Conservation (phyloP, 2,888 invertebrate genomes). For the Tenthredo amoena region DNA sequence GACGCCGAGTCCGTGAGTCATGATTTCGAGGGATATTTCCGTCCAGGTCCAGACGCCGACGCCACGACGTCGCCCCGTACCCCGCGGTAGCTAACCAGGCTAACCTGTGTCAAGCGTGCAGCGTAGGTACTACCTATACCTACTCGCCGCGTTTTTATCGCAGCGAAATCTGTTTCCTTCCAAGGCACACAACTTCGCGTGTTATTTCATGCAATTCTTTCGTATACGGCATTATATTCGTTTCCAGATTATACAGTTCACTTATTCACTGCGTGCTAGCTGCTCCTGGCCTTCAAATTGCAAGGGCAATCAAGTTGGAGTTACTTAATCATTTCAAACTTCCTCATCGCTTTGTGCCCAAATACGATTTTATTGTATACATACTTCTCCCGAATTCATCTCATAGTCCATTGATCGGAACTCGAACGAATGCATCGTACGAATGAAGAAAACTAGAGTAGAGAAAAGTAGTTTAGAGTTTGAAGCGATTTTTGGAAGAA, state of each 20-base stretch:
- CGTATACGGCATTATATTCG: neutral
- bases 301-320: conserved; percentile 5
- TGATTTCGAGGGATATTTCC: conserved; percentile 50
- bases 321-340: neutral
- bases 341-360: neutral
- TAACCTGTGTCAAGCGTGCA: conserved; percentile 30
- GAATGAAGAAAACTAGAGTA: neutral
- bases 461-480: neutral
- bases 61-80: conserved; percentile 30
- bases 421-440: neutral
- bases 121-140: neutral
- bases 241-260: conserved; percentile 20
- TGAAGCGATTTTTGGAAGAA: neutral
- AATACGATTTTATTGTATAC: neutral
- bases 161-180: neutral
- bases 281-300: neutral
- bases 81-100: conserved; percentile 6
- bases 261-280: neutral
- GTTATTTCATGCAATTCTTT: neutral
- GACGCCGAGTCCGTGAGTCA: conserved; percentile 49
- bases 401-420: neutral
- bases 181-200: conserved; percentile 8
- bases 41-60: conserved; percentile 49
- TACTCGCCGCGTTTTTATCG: neutral
- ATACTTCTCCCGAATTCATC: neutral